Evolutionary conservation across 2,113 vertebrate species (phyloP).

Genomic region (Dromiciops gliroides): DNA sequence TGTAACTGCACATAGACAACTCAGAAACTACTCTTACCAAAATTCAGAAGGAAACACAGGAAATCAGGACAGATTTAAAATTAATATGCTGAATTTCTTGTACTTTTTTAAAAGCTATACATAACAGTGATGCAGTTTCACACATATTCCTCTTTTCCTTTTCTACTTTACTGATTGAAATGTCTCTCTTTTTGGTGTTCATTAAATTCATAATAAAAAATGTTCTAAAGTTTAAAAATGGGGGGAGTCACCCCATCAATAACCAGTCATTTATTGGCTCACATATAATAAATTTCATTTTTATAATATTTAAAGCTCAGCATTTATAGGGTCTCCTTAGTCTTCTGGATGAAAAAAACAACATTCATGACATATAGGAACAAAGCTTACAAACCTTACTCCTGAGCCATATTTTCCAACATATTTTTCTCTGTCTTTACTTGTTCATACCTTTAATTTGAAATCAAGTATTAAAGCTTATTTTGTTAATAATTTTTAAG

Average conservation of each 20-base stretch:
- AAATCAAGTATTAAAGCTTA: background rate
- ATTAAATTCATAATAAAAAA: background rate
- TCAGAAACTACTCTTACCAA: background rate
- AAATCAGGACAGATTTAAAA: background rate
- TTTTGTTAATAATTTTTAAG: background rate
- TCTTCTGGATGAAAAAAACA: background rate
- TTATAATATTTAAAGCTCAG: background rate
- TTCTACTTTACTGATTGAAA: background rate
- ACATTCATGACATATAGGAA: background rate
- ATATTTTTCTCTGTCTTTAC: background rate
- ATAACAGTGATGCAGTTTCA: background rate
- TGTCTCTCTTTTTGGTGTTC: background rate
- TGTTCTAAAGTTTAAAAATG: background rate
- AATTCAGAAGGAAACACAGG: background rate
- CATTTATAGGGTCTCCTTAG: background rate
- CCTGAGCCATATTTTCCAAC: background rate
- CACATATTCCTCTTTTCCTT: background rate
- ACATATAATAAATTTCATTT: background rate
- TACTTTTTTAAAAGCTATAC: background rate
- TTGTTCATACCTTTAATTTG: background rate
- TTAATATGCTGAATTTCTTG: background rate
- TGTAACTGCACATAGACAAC: background rate
- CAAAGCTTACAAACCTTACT: background rate
- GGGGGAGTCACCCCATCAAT: background rate
- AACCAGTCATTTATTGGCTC: background rate